phyloP scores from a whole-genome alignment of 2,797 vertebrate species.

The Peromyscus aztecus region DNA sequence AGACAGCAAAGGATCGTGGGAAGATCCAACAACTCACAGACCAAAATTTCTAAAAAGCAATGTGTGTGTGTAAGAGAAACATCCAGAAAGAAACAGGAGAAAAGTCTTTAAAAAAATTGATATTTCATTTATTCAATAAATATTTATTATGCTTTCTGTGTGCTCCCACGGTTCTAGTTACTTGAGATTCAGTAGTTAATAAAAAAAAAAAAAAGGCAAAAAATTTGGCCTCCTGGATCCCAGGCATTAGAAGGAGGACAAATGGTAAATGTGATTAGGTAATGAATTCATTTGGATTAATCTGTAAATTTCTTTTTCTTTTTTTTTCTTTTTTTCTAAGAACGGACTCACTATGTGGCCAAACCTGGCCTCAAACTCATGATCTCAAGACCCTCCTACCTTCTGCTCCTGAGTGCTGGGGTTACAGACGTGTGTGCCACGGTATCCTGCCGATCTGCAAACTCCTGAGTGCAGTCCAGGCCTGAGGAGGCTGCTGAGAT shows the following conservation, averaged over 20 bases:
- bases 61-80: not conserved
- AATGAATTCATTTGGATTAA: slow-evolving; percentile 6
- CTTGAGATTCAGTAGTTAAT: slow-evolving; percentile 24
- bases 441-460: not conserved
- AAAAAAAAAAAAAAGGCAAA: slow-evolving; percentile 19
- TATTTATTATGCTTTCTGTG: not conserved
- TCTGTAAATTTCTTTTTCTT: slow-evolving; percentile 4
- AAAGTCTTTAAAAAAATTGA: not conserved
- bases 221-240: not conserved
- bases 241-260: not conserved
- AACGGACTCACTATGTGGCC: not conserved
- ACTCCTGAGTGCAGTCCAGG: not conserved
- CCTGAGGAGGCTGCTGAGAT: not conserved
- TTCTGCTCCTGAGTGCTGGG: not conserved
- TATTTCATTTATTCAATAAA: slow-evolving; percentile 32
- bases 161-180: not conserved
- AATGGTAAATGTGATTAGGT: not conserved
- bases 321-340: not conserved
- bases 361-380: not conserved
- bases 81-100: not conserved
- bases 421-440: not conserved
- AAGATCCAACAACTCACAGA: not conserved
- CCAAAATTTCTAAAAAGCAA: slow-evolving; percentile 23
- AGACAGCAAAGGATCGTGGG: not conserved
- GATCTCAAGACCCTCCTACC: not conserved